These are phyloP conservation scores for Drosophila robusta DNA, from an alignment of 2,888 invertebrate genomes.

Conservation along the genomic window DNA sequence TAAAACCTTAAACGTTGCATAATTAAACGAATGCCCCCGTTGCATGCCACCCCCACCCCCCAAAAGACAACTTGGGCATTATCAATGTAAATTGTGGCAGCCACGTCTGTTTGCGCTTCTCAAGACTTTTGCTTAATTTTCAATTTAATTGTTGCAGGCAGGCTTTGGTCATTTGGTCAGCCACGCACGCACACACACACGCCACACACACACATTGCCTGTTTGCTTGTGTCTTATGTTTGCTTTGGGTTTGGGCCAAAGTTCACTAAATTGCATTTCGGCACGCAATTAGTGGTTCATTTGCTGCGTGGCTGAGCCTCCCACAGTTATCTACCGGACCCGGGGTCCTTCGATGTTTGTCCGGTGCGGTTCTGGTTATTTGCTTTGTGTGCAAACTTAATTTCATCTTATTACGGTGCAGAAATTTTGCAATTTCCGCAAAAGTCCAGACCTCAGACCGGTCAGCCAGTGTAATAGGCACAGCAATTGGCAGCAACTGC, in stretches of 20 bases:
- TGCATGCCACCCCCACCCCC: not conserved
- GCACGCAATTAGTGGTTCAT: constrained; percentile 84
- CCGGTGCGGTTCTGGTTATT: constrained; percentile 34
- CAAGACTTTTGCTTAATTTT: constrained; percentile 75
- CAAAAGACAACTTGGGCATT: constrained; percentile 17
- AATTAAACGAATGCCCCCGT: constrained; percentile 57
- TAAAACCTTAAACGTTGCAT: constrained; percentile 77
- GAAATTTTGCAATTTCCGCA: constrained; percentile 79
- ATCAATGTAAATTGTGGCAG: constrained; percentile 56
- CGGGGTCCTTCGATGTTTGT: constrained; percentile 46
- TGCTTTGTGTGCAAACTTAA: constrained; percentile 74
- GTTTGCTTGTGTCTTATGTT: constrained; percentile 33
- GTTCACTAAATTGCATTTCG: constrained; percentile 84
- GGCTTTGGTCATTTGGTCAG: constrained; percentile 58
- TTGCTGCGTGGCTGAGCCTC: constrained; percentile 72
- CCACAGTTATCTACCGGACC: constrained; percentile 33
- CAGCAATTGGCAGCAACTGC: constrained; percentile 25
- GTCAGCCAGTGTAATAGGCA: constrained; percentile 40
- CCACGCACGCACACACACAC: constrained; percentile 8
- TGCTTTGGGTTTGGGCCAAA: constrained; percentile 53
- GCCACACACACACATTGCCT: not conserved
- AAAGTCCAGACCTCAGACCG: constrained; percentile 28
- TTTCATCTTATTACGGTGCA: constrained; percentile 79
- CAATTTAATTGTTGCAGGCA: constrained; percentile 64
- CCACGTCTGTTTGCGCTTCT: constrained; percentile 69